Conservation (phyloP, 2,113 vertebrate genomes). For the Hippopotamus amphibius region DNA sequence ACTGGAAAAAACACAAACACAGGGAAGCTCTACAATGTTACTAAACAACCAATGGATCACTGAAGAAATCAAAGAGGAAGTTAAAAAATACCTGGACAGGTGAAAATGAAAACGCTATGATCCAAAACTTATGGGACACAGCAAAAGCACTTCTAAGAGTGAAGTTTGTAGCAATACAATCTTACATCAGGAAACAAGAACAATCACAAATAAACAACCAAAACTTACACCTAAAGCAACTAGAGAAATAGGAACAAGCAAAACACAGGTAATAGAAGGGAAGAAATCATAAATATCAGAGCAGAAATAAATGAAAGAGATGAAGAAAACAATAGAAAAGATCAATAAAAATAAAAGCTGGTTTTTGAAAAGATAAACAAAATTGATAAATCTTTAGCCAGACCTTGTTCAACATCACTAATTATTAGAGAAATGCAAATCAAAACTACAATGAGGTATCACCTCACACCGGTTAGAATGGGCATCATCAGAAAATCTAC, state of each 20-base stretch:
- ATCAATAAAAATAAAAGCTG: neutral
- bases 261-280: neutral
- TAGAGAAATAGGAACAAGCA: neutral
- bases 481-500: too few species aligned
- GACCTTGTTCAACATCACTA: neutral
- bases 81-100: neutral
- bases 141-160: neutral
- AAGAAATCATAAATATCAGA: neutral
- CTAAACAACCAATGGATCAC: neutral
- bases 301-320: neutral
- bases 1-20: neutral
- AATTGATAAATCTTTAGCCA: neutral
- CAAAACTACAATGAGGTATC: too few species aligned
- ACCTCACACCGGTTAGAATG: too few species aligned
- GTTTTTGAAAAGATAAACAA: neutral
- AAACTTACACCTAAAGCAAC: neutral
- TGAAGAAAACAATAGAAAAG: neutral
- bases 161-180: neutral
- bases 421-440: too few species aligned
- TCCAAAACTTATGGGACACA: neutral
- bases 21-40: neutral
- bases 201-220: neutral
- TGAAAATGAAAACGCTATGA: neutral
- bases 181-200: neutral
- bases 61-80: neutral